These are phyloP conservation scores for Aphelocoma coerulescens DNA, from an alignment of 2,113 vertebrate genomes.

Conservation along the genomic window DNA sequence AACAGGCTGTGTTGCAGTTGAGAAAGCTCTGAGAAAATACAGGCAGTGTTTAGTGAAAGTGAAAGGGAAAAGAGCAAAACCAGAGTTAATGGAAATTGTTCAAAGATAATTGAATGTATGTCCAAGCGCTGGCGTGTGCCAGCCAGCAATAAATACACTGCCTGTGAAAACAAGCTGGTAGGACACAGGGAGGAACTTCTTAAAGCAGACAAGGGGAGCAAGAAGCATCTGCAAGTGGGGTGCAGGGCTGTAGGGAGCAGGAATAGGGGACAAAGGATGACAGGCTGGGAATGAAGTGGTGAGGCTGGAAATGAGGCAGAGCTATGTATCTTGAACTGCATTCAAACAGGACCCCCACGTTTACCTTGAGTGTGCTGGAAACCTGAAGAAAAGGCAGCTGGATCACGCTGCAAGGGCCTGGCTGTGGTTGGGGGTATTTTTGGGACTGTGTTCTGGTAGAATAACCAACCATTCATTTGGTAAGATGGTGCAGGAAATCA, in stretches of 20 bases:
- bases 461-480: background rate
- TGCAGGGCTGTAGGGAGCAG: background rate
- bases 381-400: background rate
- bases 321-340: background rate
- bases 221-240: constrained; percentile 30
- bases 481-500: background rate
- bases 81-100: constrained; percentile 63
- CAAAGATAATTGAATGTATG: constrained; percentile 70
- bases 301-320: constrained; percentile 47
- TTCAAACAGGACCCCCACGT: background rate
- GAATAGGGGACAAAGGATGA: background rate
- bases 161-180: constrained; percentile 4
- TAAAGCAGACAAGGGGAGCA: constrained; percentile 48
- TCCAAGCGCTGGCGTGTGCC: constrained; percentile 27
- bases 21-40: constrained; percentile 35
- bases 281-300: constrained; percentile 1
- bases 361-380: background rate
- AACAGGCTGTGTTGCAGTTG: background rate
- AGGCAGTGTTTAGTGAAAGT: constrained; percentile 43
- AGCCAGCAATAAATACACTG: constrained; percentile 56
- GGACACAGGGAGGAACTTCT: constrained; percentile 22
- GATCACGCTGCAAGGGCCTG: background rate
- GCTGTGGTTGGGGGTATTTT: background rate
- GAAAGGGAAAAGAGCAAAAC: constrained; percentile 53
- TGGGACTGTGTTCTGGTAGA: background rate